Evolutionary conservation across 1,140 invertebrate species (phyloP), one percentile per base, ranked within the genome.

Genomic region (Episyrphus balteatus): DNA sequence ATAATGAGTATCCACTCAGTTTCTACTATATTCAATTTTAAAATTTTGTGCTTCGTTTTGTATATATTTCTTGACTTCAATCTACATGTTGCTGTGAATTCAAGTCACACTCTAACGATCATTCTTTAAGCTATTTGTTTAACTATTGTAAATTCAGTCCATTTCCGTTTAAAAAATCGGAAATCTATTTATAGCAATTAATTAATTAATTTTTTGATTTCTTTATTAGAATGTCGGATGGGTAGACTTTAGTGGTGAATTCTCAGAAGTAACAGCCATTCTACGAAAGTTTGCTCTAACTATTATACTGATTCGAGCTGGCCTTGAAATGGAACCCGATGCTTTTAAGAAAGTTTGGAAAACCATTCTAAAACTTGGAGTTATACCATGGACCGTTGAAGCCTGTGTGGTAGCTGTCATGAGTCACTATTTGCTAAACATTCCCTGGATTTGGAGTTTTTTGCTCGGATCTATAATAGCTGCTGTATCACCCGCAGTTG

Each of bases 401-500:
- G 80, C 81, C 6, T 53, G 72, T 1, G 69, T 82, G 0, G 77
- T 84, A 19, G 80, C 81, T 1, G 65, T 90, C 9, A 71, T 81
- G 49, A 73, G 83, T 0, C 78, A 85, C 57, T 85, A 81, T 47
- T 64, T 97, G 7, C 72, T 98, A 10, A 76, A 75, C 44, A 70
- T 97, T 48, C 88, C 92, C 0, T 92, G 88, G 86, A 70, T 81
- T 49, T 97, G 92, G 88, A 78, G 79, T 44, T 81, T 92, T 48
- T 76, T 96, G 36, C 74, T 93, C n/a, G 88, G 86, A 52, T 84
- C 85, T 51, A 82, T 94, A 30, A 72, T 95, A 32, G 86, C 89
- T 2, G 91, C 93, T 1, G 92, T 97, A 7, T 94, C 92, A 0
- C 92, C 93, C 1, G 93, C 93, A 11, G 92, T 98, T 7, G 85